phyloP scores from a whole-genome alignment of 2,888 invertebrate genomes.

The Falcaria lacertinaria region DNA sequence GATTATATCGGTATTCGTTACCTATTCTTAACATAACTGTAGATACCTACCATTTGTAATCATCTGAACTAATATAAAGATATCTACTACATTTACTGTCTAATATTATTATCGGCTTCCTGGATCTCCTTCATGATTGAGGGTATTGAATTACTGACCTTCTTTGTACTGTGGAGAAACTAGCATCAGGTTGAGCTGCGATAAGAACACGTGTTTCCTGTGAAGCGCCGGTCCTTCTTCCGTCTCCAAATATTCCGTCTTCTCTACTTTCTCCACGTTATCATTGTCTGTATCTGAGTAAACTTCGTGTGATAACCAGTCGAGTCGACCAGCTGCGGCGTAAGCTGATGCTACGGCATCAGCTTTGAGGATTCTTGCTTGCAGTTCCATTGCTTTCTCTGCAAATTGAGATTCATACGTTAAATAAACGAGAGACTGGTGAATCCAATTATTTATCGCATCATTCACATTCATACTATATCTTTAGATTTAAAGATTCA shows the following conservation, averaged over 20 bases:
- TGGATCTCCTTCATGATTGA: too few species aligned
- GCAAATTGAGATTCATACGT: conserved; percentile 9
- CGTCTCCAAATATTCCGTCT: conserved; percentile 5
- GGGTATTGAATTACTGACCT: conserved; percentile 58
- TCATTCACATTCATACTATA: too few species aligned
- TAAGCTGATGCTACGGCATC: conserved; percentile 77
- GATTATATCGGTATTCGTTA: too few species aligned
- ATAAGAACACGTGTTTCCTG: conserved; percentile 80
- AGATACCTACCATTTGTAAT: too few species aligned
- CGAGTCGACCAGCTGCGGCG: conserved; percentile 55
- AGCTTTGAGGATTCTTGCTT: conserved; percentile 76
- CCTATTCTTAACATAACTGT: too few species aligned
- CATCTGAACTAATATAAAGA: too few species aligned
- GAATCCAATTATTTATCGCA: too few species aligned
- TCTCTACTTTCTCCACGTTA: background rate
- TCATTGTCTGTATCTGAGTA: conserved; percentile 1
- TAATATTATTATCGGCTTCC: too few species aligned
- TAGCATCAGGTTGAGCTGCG: conserved; percentile 76
- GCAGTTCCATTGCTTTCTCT: conserved; percentile 79
- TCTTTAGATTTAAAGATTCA: too few species aligned
- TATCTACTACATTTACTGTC: too few species aligned
- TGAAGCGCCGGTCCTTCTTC: conserved; percentile 36
- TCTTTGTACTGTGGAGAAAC: conserved; percentile 77
- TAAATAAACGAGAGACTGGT: background rate
- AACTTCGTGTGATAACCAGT: conserved; percentile 46